Evolutionary conservation across 2,797 vertebrate genomes (phyloP).

Genomic region (Sebastes iracundus): DNA sequence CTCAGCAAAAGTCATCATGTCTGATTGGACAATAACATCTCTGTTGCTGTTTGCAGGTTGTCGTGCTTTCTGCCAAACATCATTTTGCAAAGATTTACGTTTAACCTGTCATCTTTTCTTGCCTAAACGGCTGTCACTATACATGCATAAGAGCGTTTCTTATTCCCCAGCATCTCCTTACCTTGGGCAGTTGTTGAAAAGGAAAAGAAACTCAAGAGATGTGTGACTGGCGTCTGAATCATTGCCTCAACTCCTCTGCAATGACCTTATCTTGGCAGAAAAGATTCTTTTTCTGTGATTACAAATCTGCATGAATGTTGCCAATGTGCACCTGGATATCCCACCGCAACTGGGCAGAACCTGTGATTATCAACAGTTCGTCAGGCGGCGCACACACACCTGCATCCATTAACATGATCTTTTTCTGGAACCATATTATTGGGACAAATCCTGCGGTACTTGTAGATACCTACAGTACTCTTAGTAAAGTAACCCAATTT

Average conservation of each 20-base stretch:
- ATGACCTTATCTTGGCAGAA: slow-evolving; percentile 25
- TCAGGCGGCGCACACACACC: not conserved
- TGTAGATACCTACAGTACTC: not conserved
- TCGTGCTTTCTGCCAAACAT: not conserved
- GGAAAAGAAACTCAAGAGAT: slow-evolving; percentile 19
- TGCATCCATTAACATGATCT: not conserved
- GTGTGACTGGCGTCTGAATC: slow-evolving; percentile 27
- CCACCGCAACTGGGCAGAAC: not conserved
- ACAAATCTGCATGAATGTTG: slow-evolving; percentile 2
- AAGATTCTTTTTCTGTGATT: not conserved
- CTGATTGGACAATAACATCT: slow-evolving; percentile 1
- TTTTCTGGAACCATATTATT: not conserved
- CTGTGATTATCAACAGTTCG: not conserved
- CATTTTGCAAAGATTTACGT: not conserved
- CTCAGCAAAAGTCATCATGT: not conserved
- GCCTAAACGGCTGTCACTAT: slow-evolving; percentile 1
- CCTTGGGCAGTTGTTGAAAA: not conserved
- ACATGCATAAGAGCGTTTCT: not conserved
- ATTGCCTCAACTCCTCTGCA: slow-evolving; percentile 13
- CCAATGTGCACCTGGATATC: not conserved
- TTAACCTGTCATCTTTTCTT: not conserved
- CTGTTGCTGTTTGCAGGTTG: not conserved
- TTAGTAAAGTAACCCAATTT: not conserved
- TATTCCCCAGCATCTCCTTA: not conserved
- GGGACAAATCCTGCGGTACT: not conserved